Evolutionary conservation across 2,797 vertebrate genomes (phyloP), one percentile per base, ranked within the genome.

Genomic region (Sebastes oblongus): DNA sequence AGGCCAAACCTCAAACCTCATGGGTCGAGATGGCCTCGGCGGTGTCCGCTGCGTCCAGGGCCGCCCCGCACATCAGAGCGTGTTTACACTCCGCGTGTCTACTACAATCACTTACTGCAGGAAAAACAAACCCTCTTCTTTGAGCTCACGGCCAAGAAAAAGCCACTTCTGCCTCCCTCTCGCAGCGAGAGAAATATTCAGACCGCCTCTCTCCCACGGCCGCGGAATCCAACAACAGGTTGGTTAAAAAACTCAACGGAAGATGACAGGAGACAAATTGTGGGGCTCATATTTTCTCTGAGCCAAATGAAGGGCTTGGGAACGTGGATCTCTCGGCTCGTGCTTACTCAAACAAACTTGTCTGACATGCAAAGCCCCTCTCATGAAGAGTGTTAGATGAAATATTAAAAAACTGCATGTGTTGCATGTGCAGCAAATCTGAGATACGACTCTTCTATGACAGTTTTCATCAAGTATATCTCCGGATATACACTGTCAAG

Each of bases 31-130:
- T 86, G 88, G 88, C 88, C 89, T 62, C 60, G n/a, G 61, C 32
- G n/a, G 88, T 78, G 86, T 89, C 81, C 52, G 52, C 85, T 64
- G 76, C 32, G 85, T 85, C 76, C 82, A 80, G 85, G 78, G 78
- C 86, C 60, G 74, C 76, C 81, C 84, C 5, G 81, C 85, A 88
- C 90, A 88, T 93, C 88, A 89, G 72, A 94, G 92, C 60, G 3
- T 94, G 93, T 95, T 95, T 94, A 93, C 92, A 90, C 88, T 91
- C 89, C 2, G 42, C 71, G 82, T 91, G 89, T 91, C 87, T 80
- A 86, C 94, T 93, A 92, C 93, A 90, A 93, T 93, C 93, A 91
- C 94, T 93, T 93, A 93, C 92, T 94, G 91, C 77, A 91, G 91
- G 73, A 87, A 93, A 94, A 95, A 94, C 92, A 95, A 94, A 85